Evolutionary conservation across 37 sponge, comb jelly and placozoan species (phyloP), one percentile per base, ranked within the genome.

Genomic region (Cliona cf. orientalis): DNA sequence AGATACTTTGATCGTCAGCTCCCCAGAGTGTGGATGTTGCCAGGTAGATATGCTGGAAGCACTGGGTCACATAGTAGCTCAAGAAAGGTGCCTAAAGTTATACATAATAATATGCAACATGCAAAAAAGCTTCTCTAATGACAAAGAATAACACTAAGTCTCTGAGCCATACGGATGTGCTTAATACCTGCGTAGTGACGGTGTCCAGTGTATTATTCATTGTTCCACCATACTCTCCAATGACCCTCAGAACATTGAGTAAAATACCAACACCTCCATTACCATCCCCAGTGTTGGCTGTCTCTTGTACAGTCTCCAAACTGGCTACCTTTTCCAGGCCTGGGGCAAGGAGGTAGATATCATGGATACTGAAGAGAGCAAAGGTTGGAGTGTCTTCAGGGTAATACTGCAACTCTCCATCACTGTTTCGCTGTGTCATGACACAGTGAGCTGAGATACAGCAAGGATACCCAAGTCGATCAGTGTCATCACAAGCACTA

Each of bases 31-130:
- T 68, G 14, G 93, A 92, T 9, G 92, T 89, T 19, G 91, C 93
- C 5, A 95, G 42, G 74, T 94, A 94, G 71, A 94, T 61, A 65
- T 94, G 94, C 76, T 94, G 94, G 61, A 90, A 80, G 43, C 91
- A 94, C 42, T 92, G 71, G 0, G 94, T 75, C 42, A 81, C 75
- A 32, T 80, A 81, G 55, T 71, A 89, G 69, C 86, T 86, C 22
- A 92, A 63, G 73, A 41, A 35, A 31, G 72, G 11, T 0, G 62
- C 38, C 63, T 61, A 1, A 1, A n/a, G n/a, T n/a, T n/a, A n/a
- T n/a, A n/a, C n/a, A n/a, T n/a, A n/a, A n/a, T n/a, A n/a, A n/a
- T n/a, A n/a, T n/a, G n/a, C n/a, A n/a, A n/a, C n/a, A n/a, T n/a
- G n/a, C n/a, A n/a, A n/a, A n/a, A n/a, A n/a, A n/a, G n/a, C n/a